A percentile compares a stretch with the other conserved stretches of the same genome.
Evolutionary conservation across 2,888 invertebrate species (phyloP).

Genomic region (Pristionchus entomophagus): DNA sequence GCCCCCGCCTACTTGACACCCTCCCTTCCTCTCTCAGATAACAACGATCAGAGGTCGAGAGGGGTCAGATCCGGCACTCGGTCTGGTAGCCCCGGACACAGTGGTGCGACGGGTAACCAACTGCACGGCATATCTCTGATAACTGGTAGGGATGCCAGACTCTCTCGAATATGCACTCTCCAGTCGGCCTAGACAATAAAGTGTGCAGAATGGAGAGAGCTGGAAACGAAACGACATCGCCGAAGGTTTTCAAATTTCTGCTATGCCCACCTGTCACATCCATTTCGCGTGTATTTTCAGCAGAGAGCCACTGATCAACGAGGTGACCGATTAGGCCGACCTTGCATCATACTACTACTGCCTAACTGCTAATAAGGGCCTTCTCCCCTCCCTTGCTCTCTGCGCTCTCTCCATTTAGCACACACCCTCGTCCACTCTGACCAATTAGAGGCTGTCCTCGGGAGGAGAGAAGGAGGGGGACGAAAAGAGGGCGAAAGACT

Average conservation of each 20-base stretch:
- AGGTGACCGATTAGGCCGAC: neutral
- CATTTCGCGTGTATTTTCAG: conserved; percentile 40
- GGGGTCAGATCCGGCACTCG: conserved; percentile 20
- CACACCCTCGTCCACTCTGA: neutral
- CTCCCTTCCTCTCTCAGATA: neutral
- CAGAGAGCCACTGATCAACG: neutral
- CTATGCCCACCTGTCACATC: conserved; percentile 21
- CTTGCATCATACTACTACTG: conserved; percentile 5
- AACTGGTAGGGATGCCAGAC: too few species aligned
- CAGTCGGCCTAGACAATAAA: too few species aligned
- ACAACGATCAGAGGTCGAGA: neutral
- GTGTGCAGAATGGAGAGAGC: too few species aligned
- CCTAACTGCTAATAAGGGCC: conserved; percentile 21
- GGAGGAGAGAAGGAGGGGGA: neutral
- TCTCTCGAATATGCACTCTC: too few species aligned
- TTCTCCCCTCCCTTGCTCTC: neutral
- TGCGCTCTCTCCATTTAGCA: neutral
- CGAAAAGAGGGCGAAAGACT: conserved; percentile 16
- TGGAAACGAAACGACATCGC: too few species aligned
- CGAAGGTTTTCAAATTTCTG: conserved; percentile 10
- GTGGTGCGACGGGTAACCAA: too few species aligned
- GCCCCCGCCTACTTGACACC: conserved; percentile 21
- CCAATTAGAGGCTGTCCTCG: conserved; percentile 5
- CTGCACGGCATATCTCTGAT: too few species aligned
- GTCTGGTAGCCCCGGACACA: neutral